Evolutionary conservation across 2,113 vertebrate species (phyloP), one percentile per base, ranked within the genome.

Genomic region (Sisor rabdophorus): DNA sequence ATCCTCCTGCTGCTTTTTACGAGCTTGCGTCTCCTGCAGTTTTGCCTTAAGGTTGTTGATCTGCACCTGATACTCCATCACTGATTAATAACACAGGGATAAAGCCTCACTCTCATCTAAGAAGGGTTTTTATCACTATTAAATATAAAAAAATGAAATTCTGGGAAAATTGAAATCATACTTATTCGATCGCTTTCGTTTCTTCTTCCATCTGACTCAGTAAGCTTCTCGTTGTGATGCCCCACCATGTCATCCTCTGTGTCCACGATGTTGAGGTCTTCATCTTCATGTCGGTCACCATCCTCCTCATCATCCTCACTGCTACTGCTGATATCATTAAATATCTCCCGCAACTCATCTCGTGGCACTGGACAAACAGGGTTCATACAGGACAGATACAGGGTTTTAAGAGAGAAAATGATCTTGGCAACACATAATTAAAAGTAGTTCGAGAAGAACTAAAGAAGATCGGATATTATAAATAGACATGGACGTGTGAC

Each of bases 1-100:
- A 86, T 99, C 96, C 77, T 98, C 96, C 78, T 99, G 97, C 69
- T 97, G 93, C 75, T 98, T 98, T 87, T 95, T 94, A 28, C 95
- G 91, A 59, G 95, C 96, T 11, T 95, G 95, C 0, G 96, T 99
- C 75, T 98, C 95, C 80, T 97, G 95, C 61, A 98, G 93, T 87
- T 96, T 98, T 77, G 91, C 88, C 87, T 96, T 96, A 86, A 98
- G 50, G 75, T 87, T 93, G 86, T 96, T 97, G 73, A 98, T 96
- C 91, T 98, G 96, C 71, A 97, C 93, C 89, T 97, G 95, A 85
- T 93, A 96, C 64, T 97, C 96, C 90, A 95, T 91, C 24, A 95
- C 95, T 94, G 87, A 81, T 56, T 64, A 82, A 61, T 40, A 7
- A 9, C 24, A 69, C 48, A 50, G 16, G 30, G 24, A 26, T 69